These are phyloP conservation scores for Platerodrilus igneus DNA, from an alignment of 2,888 invertebrate genomes.

Conservation along the genomic window DNA sequence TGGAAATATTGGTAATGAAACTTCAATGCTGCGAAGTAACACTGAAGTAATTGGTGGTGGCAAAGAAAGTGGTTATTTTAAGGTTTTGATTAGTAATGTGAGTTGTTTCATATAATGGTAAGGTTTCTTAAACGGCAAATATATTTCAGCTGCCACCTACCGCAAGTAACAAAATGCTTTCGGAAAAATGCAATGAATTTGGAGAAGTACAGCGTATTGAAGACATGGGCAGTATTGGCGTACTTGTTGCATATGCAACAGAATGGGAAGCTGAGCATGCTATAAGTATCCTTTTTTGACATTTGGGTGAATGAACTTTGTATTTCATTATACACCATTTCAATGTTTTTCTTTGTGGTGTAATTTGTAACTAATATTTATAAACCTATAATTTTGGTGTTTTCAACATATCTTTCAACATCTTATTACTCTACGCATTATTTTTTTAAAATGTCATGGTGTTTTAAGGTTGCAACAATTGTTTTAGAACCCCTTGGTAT, in stretches of 20 bases:
- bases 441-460: too few species aligned
- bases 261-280: conserved; percentile 90
- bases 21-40: conserved; percentile 12
- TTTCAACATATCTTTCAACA: not conserved
- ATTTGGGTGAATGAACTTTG: too few species aligned
- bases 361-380: too few species aligned
- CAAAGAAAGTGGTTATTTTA: conserved; percentile 26
- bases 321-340: too few species aligned
- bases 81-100: conserved; percentile 42
- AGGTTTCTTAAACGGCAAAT: conserved; percentile 11
- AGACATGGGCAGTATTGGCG: conserved; percentile 83
- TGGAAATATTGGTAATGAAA: conserved; percentile 20
- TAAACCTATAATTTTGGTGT: conserved; percentile 1
- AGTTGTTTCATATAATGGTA: conserved; percentile 28
- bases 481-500: too few species aligned
- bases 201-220: conserved; percentile 94
- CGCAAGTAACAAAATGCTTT: conserved; percentile 89
- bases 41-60: conserved; percentile 13
- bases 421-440: too few species aligned
- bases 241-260: conserved; percentile 81
- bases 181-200: conserved; percentile 87
- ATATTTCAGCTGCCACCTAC: conserved; percentile 74
- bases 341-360: too few species aligned
- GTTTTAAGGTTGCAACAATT: too few species aligned
- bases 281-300: conserved; percentile 84